These are phyloP conservation scores for Sturnus vulgaris DNA, from an alignment of 2,113 vertebrate species.

Conservation along the genomic window DNA sequence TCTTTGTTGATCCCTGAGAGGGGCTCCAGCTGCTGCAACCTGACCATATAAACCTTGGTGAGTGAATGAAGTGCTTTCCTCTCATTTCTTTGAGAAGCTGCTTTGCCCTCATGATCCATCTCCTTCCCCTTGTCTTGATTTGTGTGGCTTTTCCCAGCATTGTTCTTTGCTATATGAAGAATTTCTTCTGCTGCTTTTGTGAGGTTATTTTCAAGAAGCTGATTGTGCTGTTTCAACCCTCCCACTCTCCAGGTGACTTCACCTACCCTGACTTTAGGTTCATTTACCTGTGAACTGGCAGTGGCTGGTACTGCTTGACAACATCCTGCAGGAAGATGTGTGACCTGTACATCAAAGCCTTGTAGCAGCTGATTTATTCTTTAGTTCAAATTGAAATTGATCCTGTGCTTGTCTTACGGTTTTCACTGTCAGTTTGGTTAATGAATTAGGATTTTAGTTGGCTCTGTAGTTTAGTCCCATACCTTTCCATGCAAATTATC, in stretches of 20 bases:
- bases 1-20: not conserved
- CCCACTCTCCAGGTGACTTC: not conserved
- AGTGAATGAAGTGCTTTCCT: not conserved
- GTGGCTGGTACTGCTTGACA: not conserved
- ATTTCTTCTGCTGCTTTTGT: not conserved
- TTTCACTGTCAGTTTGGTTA: not conserved
- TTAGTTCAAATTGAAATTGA: constrained; percentile 19
- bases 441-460: not conserved
- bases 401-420: not conserved
- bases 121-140: not conserved
- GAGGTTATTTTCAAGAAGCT: not conserved
- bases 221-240: not conserved
- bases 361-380: not conserved
- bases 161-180: not conserved
- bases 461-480: not conserved
- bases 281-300: not conserved
- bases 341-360: not conserved
- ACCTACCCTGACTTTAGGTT: not conserved
- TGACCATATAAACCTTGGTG: not conserved
- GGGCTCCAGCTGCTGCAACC: not conserved
- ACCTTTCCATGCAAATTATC: not conserved
- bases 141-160: not conserved
- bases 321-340: not conserved
- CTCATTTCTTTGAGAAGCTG: not conserved
- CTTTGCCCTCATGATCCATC: not conserved